These are phyloP conservation scores for Pseudopodoces humilis DNA, from an alignment of 2,113 vertebrate genomes.

Conservation along the genomic window DNA sequence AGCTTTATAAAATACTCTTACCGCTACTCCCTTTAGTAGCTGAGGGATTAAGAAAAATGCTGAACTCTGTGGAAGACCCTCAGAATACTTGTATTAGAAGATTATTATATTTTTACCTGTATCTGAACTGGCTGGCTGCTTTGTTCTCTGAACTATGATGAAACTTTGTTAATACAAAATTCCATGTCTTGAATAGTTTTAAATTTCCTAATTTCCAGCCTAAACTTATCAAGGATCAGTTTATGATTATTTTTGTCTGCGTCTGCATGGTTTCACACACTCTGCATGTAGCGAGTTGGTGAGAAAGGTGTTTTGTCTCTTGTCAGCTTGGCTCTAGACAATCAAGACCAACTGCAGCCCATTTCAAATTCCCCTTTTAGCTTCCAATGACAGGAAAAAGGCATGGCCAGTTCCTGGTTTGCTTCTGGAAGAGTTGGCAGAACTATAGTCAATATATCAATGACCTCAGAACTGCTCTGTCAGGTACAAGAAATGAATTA, in stretches of 20 bases:
- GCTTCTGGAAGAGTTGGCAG: neutral
- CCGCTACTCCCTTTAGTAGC: neutral
- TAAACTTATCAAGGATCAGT: neutral
- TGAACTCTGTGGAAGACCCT: neutral
- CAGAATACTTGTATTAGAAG: neutral
- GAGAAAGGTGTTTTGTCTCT: rapidly evolving
- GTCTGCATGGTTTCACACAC: neutral
- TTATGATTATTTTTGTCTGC: neutral
- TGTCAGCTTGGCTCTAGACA: neutral
- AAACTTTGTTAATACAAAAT: neutral
- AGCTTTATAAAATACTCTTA: neutral
- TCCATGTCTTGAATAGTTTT: neutral
- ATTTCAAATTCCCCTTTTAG: neutral
- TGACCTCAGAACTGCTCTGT: neutral
- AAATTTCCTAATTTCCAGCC: neutral
- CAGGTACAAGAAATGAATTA: neutral
- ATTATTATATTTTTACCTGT: neutral
- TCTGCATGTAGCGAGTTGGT: neutral
- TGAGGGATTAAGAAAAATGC: neutral
- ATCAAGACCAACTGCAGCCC: neutral
- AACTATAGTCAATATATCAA: neutral
- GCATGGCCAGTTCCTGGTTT: neutral
- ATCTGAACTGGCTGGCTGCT: neutral
- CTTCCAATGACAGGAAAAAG: neutral
- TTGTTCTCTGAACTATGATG: neutral